Evolutionary conservation across 1,140 invertebrate genomes (phyloP), one percentile per base, ranked within the genome.

Genomic region (Polypedilum pembai): DNA sequence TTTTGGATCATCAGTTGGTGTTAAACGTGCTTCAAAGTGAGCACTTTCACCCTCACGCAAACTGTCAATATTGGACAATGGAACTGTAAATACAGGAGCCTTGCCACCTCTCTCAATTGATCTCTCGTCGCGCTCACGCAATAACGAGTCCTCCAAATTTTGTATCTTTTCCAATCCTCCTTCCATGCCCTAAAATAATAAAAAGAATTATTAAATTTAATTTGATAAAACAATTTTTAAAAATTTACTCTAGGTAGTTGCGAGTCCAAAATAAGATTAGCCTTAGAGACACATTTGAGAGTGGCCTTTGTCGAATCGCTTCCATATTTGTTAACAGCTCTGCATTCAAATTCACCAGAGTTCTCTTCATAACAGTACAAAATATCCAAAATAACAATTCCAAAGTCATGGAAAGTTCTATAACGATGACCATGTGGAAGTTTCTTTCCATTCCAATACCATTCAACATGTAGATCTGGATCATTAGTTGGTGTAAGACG

Each of bases 361-460:
- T 99, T 98, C 84, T 98, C 95, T 83, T 94, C 94, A 80, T 98
- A 98, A 78, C 94, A 97, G 80, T 98, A 98, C 1, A 98, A 83
- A 76, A 99, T 96, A 79, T 98, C 96, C 75, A 99, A 85, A 78
- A 97, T 95, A 40, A 98, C 96, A 80, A 97, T 95, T 75, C 92
- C 95, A 84, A 98, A 98, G 81, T 99, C 96, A 81, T 98, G 94
- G 90, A 96, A 95, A 72, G 94, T 97, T 77, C 94, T 89, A 81
- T 95, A 98, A 75, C 95, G 90, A 84, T 98, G 95, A 24, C 95
- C 95, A 81, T 93, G 91, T 0, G 92, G 92, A 76, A 97, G 83
- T 80, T 94, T 94, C 82, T 95, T 93, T 74, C 94, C 94, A 82
- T 98, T 95, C 79, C 93, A 95, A 79, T 91, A 95, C 95, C 95